Conservation (phyloP, 2,797 vertebrate genomes). For the Champsocephalus gunnari region DNA sequence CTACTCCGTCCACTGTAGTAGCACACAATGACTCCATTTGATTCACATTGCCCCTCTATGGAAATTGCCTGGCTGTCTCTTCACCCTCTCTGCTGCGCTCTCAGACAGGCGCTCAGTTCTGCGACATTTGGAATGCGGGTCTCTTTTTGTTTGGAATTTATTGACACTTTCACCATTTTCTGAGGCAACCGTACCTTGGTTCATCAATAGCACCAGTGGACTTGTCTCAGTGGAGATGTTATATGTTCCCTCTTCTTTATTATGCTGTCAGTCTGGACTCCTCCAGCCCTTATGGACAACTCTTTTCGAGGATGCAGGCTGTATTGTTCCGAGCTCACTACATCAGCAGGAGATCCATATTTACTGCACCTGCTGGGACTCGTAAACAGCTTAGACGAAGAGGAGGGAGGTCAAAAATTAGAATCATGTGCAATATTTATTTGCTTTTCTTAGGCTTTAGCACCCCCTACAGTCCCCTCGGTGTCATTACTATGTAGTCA, state of each 20-base stretch:
- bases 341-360: conserved; percentile 51
- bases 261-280: conserved; percentile 41
- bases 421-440: conserved; percentile 77
- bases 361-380: conserved; percentile 55
- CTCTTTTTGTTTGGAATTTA: conserved; percentile 38
- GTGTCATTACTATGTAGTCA: conserved; percentile 61
- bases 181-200: conserved; percentile 38
- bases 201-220: conserved; percentile 54
- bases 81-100: conserved; percentile 62
- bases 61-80: conserved; percentile 58
- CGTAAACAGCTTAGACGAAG: conserved; percentile 32
- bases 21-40: conserved; percentile 72
- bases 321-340: conserved; percentile 45
- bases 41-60: conserved; percentile 54
- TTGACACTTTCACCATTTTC: conserved; percentile 32
- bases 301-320: conserved; percentile 38
- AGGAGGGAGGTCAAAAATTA: conserved; percentile 45
- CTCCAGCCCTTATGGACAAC: conserved; percentile 32
- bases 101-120: conserved; percentile 59
- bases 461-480: conserved; percentile 69
- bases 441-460: conserved; percentile 67
- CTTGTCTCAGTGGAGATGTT: conserved; percentile 65
- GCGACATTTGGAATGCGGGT: conserved; percentile 40
- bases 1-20: conserved; percentile 73
- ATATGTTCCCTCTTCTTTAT: conserved; percentile 53